Base-by-base conservation (phyloP, 2,113 vertebrate genomes). In the Nothoprocta pentlandii region DNA sequence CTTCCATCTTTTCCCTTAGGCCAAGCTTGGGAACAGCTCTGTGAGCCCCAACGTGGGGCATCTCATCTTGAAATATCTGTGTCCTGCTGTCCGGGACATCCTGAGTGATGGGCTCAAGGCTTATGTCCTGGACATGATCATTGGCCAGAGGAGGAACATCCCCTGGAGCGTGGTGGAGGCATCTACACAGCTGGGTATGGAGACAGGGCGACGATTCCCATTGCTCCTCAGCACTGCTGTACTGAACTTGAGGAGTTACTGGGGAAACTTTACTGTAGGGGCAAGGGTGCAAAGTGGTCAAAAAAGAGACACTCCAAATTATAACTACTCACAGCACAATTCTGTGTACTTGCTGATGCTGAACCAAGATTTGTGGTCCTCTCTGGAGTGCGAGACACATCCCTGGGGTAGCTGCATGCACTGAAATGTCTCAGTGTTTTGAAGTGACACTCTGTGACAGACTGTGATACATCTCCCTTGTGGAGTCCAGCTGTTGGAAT, bases 1-100 rank as follows among this genome's bases (percentile, higher is more conserved):
- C 41, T 77, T 86, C 9, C 30, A 16, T 87, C 5, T 79, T 71
- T 4, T 84, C 36, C 87, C 15, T 23, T 98, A 99, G 99, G 99
- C 99, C 6, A 99, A 99, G 85, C 97, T 99, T 80, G 99, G 99
- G 20, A 99, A 99, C 97, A 99, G 99, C 94, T 99, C 99, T 1
- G 99, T 99, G 83, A 99, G 99, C 97, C 99, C 99, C 63, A 99
- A 99, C 0, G 98, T 99, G 78, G 99, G 99, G 16, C 99, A 99
- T 95, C 98, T 99, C 63, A 98, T 99, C 95, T 97, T 99, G 95
- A 99, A 99, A 96, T 99, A 99, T 97, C 96, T 99, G 90, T 99
- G 99, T 54, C 99, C 99, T 3, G 99, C 99, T 15, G 98, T 99
- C 82, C 97, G 92, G 12, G 98, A 98, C 7, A 96, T 99, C 30